Evolutionary conservation across 2,888 invertebrate genomes (phyloP).

Genomic region (Conus canariensis): DNA sequence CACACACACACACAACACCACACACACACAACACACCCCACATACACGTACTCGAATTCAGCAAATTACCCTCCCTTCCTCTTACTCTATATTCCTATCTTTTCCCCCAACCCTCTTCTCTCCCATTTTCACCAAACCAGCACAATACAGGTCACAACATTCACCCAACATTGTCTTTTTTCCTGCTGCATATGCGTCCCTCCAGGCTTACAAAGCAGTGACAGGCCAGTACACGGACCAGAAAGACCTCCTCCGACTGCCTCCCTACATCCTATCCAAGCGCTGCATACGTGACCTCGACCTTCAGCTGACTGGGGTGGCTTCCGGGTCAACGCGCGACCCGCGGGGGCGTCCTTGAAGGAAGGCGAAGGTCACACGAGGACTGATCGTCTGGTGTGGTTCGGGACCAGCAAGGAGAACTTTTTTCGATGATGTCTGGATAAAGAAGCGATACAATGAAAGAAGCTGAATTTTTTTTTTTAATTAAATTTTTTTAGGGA

Average conservation of each 20-base stretch:
- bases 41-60: too few relatives aligned
- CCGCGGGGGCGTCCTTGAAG: slow-evolving; percentile 46
- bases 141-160: too few relatives aligned
- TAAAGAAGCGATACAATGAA: neutral
- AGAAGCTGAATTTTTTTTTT: neutral
- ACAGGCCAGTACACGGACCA: slow-evolving; percentile 58
- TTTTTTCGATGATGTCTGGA: slow-evolving; percentile 39
- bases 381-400: slow-evolving; percentile 60
- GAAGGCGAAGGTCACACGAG: slow-evolving; percentile 56
- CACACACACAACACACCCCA: too few relatives aligned
- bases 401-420: slow-evolving; percentile 54
- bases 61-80: too few relatives aligned
- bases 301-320: slow-evolving; percentile 57
- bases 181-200: too few relatives aligned
- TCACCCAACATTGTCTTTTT: too few relatives aligned
- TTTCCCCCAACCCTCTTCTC: too few relatives aligned
- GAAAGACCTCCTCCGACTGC: slow-evolving; percentile 56
- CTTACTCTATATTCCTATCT: too few relatives aligned
- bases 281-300: slow-evolving; percentile 56
- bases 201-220: slow-evolving; percentile 61
- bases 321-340: slow-evolving; percentile 55
- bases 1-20: too few relatives aligned
- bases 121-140: too few relatives aligned
- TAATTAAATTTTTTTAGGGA: neutral
- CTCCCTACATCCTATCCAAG: slow-evolving; percentile 58